These are phyloP conservation scores for Amblyjoppa proteus DNA, from an alignment of 2,888 invertebrate genomes.

Conservation along the genomic window DNA sequence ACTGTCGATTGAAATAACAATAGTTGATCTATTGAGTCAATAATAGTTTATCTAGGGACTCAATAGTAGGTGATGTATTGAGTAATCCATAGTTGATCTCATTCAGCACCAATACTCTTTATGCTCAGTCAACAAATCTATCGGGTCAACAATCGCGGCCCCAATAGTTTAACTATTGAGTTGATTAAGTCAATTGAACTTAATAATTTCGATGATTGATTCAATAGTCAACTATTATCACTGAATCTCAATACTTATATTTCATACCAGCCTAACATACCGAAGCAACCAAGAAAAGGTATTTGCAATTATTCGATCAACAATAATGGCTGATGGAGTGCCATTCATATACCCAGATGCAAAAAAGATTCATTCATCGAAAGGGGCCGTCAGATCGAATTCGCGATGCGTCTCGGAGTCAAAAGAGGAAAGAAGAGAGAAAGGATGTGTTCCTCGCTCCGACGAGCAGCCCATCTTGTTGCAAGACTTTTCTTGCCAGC, in stretches of 20 bases:
- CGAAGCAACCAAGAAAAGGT: not conserved
- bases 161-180: not conserved
- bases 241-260: no score
- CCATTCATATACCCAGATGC: constrained; percentile 47
- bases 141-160: no score
- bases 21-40: no score
- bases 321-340: constrained; percentile 9
- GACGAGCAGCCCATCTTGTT: constrained; percentile 39
- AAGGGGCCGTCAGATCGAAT: constrained; percentile 39
- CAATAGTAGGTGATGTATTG: no score
- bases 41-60: no score
- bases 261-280: no score
- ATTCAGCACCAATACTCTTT: no score
- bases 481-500: constrained; percentile 68
- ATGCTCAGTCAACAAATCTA: no score
- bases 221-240: no score
- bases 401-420: constrained; percentile 24
- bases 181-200: not conserved
- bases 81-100: no score
- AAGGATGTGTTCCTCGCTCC: constrained; percentile 39
- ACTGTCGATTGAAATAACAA: no score
- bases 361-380: constrained; percentile 66
- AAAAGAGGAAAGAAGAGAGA: constrained; percentile 44
- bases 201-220: not conserved
- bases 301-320: constrained; percentile 36